Percentiles rank a stretch among this genome's conserved stretches.
These are phyloP conservation scores for Mythimna loreyi DNA, from an alignment of 2,888 invertebrate species.

Conservation along the genomic window DNA sequence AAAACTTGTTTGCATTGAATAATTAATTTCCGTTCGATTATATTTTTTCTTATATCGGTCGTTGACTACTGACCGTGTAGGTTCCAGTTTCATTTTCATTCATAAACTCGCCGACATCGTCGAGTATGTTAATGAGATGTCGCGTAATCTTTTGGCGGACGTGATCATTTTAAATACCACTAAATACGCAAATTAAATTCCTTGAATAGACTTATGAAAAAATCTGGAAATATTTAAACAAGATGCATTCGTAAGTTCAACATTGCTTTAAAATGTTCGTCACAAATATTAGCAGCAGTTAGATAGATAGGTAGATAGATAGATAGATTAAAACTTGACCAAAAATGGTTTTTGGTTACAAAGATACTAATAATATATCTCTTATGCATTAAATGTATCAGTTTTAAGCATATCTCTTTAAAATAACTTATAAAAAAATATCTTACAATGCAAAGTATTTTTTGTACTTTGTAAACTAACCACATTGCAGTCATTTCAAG, in stretches of 20 bases:
- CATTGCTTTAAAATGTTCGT: background rate
- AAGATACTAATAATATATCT: background rate
- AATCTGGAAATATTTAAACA: background rate
- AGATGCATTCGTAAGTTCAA: background rate
- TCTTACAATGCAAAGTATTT: no score
- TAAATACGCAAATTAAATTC: constrained; percentile 3
- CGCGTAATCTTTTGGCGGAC: background rate
- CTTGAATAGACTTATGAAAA: constrained; percentile 2
- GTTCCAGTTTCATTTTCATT: constrained; percentile 19
- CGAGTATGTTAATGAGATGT: constrained; percentile 30
- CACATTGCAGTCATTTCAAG: no score
- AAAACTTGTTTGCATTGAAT: background rate
- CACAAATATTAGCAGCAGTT: background rate
- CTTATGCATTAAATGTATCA: background rate
- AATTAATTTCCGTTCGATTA: background rate
- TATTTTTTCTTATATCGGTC: constrained; percentile 18
- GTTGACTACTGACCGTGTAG: constrained; percentile 4
- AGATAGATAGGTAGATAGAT: no score
- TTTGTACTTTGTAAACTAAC: background rate
- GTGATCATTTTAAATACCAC: constrained; percentile 19
- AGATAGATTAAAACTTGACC: no score
- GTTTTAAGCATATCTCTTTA: background rate
- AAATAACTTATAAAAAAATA: background rate
- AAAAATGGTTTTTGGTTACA: no score
- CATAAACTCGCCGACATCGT: constrained; percentile 8